These are phyloP conservation scores for Enteromius treurensis DNA, from an alignment of 2,797 vertebrate species.

Conservation along the genomic window DNA sequence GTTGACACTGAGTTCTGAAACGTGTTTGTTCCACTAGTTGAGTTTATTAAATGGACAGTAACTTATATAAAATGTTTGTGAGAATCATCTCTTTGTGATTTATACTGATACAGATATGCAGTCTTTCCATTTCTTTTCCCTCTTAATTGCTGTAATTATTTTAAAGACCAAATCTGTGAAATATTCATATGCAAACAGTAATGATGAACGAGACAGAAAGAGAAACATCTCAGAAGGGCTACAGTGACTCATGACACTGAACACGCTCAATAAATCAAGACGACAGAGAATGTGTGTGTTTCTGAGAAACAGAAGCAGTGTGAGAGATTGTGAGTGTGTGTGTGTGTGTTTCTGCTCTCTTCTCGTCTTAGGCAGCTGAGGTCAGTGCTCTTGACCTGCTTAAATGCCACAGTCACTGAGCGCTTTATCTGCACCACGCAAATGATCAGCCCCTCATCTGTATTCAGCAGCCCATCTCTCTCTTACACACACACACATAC, in stretches of 20 bases:
- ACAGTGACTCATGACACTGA: slow-evolving; percentile 29
- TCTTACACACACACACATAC: slow-evolving; percentile 23
- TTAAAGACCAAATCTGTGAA: background rate
- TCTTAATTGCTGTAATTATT: background rate
- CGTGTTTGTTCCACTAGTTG: background rate
- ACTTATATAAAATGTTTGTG: background rate
- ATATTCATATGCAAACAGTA: slow-evolving; percentile 12
- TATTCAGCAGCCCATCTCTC: slow-evolving; percentile 46
- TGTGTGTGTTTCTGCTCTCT: slow-evolving; percentile 1
- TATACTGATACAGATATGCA: background rate
- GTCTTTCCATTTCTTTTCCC: background rate
- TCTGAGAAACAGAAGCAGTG: background rate
- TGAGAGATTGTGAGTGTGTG: background rate
- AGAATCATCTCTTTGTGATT: background rate
- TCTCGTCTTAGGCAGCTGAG: slow-evolving; percentile 48
- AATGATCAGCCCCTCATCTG: slow-evolving; percentile 46
- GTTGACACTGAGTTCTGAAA: background rate
- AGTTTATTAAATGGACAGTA: background rate
- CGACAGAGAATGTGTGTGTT: background rate
- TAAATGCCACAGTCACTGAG: slow-evolving; percentile 47
- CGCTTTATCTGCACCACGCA: slow-evolving; percentile 48
- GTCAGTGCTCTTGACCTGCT: slow-evolving; percentile 54
- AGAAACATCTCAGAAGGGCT: slow-evolving; percentile 23
- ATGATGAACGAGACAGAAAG: slow-evolving; percentile 37
- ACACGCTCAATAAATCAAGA: slow-evolving; percentile 33